Evolutionary conservation across 2,113 vertebrate genomes (phyloP), one percentile per base, ranked within the genome.

Genomic region (Serranochromis macrocephalus): DNA sequence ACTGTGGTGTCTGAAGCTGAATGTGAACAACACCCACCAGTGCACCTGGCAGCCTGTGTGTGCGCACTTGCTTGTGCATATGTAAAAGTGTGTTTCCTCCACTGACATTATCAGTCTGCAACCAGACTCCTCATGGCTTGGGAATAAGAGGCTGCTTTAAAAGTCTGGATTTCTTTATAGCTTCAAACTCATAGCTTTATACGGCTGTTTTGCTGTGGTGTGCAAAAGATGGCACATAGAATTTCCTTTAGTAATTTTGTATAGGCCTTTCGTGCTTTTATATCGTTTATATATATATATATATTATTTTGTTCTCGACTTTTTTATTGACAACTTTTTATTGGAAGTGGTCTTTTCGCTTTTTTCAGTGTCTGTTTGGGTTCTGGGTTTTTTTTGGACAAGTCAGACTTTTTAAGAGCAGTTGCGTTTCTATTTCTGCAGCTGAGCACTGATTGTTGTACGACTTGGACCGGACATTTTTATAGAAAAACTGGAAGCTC

Each of bases 131-230:
- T 89, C 78, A 10, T 90, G 75, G 84, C 82, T 66, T 87, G 89
- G 88, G 83, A 93, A 92, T 93, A 92, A 89, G 90, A 87, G 58
- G 78, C 57, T 80, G 63, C 84, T 90, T 90, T 93, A 80, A 87
- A 92, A 91, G 85, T 91, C 83, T 90, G 66, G 24, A 71, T 87
- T 91, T 88, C 86, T 90, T 94, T 85, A 91, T 68, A 82, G 58
- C 81, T 89, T 94, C 80, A 92, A 90, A 92, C 75, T 86, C 53
- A 88, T 89, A 71, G 71, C 83, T 92, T 94, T 89, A 93, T 91
- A 66, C 2, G 84, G 73, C 88, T 75, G 80, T 87, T 91, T 90
- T 91, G 84, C 89, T 89, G 75, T n/a, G 63, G 36, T 92, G 83
- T 91, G 86, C 85, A 91, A 86, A 92, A 93, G 66, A 75, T 71